Conservation (phyloP, 2,888 invertebrate species). For the Pristionchus exspectatus region DNA sequence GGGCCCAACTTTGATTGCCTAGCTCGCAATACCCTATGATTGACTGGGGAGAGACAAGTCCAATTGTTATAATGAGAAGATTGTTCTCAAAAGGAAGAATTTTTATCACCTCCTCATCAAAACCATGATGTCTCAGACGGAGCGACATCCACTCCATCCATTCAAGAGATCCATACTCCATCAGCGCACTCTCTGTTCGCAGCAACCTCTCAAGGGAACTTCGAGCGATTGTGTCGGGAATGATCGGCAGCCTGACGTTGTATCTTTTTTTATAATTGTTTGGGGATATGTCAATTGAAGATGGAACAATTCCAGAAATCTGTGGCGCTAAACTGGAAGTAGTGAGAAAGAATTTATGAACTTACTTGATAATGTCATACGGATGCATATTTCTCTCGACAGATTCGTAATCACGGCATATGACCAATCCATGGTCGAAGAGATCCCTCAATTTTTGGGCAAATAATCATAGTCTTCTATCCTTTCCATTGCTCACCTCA, state of each 20-base stretch:
- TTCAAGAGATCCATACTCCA: background rate
- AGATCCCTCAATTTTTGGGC: background rate
- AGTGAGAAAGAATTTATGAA: too few relatives aligned
- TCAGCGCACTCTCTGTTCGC: background rate
- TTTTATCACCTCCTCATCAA: background rate
- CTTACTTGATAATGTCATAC: background rate
- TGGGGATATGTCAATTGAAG: too few relatives aligned
- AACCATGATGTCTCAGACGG: background rate
- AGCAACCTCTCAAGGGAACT: background rate
- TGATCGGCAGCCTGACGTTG: background rate
- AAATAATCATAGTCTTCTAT: background rate
- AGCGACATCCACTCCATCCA: background rate
- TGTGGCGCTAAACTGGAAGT: too few relatives aligned
- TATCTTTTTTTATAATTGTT: background rate
- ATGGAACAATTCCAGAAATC: too few relatives aligned
- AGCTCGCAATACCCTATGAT: too few relatives aligned
- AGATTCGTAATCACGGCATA: background rate
- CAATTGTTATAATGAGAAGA: too few relatives aligned
- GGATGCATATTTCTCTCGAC: background rate
- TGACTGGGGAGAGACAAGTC: too few relatives aligned
- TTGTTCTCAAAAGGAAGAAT: too few relatives aligned
- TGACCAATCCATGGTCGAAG: background rate
- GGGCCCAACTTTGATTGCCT: too few relatives aligned
- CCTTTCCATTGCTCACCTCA: too few relatives aligned
- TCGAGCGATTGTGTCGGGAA: background rate